Conservation (phyloP, 2,888 invertebrate species). For the Steromphala cineraria region DNA sequence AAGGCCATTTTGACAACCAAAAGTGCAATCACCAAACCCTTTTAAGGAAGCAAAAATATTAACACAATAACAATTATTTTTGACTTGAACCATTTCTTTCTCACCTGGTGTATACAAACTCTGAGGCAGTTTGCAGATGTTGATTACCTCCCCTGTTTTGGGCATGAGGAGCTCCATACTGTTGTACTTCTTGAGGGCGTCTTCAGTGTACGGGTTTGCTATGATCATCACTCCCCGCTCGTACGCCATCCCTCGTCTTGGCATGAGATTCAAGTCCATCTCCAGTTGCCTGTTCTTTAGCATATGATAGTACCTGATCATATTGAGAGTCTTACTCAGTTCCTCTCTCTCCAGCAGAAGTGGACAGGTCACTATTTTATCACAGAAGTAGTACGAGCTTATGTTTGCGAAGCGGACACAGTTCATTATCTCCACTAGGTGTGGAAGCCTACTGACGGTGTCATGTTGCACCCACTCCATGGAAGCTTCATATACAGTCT, state of each 20-base stretch:
- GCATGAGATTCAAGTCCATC: constrained; percentile 71
- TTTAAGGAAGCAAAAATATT: too few relatives aligned
- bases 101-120: constrained; percentile 73
- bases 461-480: constrained; percentile 67
- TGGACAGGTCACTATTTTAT: constrained; percentile 64
- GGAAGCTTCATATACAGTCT: constrained; percentile 70
- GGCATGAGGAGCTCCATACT: constrained; percentile 71
- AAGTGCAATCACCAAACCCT: too few relatives aligned
- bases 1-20: too few relatives aligned
- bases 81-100: not conserved
- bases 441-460: constrained; percentile 41
- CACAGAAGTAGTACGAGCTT: constrained; percentile 74
- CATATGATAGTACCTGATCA: constrained; percentile 71
- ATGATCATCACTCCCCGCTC: constrained; percentile 71
- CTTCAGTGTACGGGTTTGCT: constrained; percentile 73
- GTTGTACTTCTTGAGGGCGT: constrained; percentile 69
- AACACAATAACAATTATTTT: too few relatives aligned
- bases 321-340: constrained; percentile 54
- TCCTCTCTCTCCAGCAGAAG: constrained; percentile 54
- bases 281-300: constrained; percentile 68
- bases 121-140: constrained; percentile 71
- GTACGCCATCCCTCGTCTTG: constrained; percentile 66
- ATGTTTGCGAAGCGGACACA: constrained; percentile 72
- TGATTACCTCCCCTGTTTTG: constrained; percentile 65
- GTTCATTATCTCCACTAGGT: constrained; percentile 63